A percentile compares a stretch with the other conserved stretches of the same genome.
These are phyloP conservation scores for Emys orbicularis DNA, from an alignment of 2,797 vertebrate species.

Conservation along the genomic window DNA sequence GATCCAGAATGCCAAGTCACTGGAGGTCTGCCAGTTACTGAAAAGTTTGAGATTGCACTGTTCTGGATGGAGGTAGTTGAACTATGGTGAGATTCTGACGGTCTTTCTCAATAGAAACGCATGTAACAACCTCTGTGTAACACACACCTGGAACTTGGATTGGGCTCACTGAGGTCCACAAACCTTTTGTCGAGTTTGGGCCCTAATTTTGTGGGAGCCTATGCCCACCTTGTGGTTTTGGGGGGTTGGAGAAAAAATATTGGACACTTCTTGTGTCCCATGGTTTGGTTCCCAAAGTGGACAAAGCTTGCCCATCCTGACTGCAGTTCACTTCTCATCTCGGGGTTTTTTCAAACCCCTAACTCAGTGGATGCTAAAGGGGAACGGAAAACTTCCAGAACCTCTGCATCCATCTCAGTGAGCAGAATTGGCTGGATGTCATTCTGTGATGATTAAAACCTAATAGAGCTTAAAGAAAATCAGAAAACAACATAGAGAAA, in stretches of 20 bases:
- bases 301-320: not conserved
- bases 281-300: not conserved
- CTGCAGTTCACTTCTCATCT: not conserved
- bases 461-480: not conserved
- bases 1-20: not conserved
- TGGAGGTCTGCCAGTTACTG: not conserved
- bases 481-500: not conserved
- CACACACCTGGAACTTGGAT: no score
- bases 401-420: fast-evolving
- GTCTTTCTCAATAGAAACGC: not conserved
- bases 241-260: not conserved
- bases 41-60: not conserved
- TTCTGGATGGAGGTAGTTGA: not conserved
- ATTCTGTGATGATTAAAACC: not conserved
- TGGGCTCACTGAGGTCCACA: not conserved
- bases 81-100: not conserved
- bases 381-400: fast-evolving
- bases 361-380: fast-evolving
- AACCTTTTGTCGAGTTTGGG: not conserved
- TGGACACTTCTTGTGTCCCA: not conserved
- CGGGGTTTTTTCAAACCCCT: not conserved
- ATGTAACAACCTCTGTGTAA: not conserved
- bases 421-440: not conserved
- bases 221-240: not conserved
- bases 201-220: not conserved